Percentiles rank a stretch among this genome's conserved stretches.
These are phyloP conservation scores for Pachyuromys duprasi DNA, from an alignment of 2,797 vertebrate genomes.

Conservation along the genomic window DNA sequence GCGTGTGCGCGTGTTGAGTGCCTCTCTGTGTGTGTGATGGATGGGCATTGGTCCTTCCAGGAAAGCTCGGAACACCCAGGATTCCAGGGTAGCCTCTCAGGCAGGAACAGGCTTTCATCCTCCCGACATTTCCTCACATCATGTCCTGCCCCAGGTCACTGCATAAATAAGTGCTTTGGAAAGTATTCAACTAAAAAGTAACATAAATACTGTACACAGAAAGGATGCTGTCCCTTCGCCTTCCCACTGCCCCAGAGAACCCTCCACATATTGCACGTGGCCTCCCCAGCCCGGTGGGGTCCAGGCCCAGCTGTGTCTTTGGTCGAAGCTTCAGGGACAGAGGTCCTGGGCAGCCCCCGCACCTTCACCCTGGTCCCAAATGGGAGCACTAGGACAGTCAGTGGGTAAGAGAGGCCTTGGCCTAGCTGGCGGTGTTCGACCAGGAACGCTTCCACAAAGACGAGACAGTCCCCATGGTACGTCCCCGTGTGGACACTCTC, in stretches of 20 bases:
- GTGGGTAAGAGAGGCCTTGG: not conserved
- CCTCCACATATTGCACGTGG: slow-evolving; percentile 82
- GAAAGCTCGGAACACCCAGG: slow-evolving; percentile 53
- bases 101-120: slow-evolving; percentile 9
- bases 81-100: slow-evolving; percentile 29
- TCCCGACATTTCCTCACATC: slow-evolving; percentile 60
- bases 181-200: slow-evolving; percentile 86
- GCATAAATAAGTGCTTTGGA: slow-evolving; percentile 95
- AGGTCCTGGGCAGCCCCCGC: slow-evolving; percentile 55
- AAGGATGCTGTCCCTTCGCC: slow-evolving; percentile 60
- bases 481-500: not conserved
- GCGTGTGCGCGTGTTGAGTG: not conserved
- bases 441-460: not conserved
- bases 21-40: not conserved
- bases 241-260: slow-evolving; percentile 65
- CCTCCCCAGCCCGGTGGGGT: slow-evolving; percentile 65
- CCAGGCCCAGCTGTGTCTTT: slow-evolving; percentile 78
- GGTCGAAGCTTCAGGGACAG: slow-evolving; percentile 81
- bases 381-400: not conserved
- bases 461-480: not conserved
- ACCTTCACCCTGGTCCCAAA: not conserved
- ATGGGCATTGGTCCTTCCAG: slow-evolving; percentile 48
- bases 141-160: slow-evolving; percentile 78
- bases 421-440: not conserved
- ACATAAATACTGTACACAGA: slow-evolving; percentile 95